These are phyloP conservation scores for Temnopleurus reevesii DNA, from an alignment of 53 echinoderm and acorn worm species.

Conservation along the genomic window DNA sequence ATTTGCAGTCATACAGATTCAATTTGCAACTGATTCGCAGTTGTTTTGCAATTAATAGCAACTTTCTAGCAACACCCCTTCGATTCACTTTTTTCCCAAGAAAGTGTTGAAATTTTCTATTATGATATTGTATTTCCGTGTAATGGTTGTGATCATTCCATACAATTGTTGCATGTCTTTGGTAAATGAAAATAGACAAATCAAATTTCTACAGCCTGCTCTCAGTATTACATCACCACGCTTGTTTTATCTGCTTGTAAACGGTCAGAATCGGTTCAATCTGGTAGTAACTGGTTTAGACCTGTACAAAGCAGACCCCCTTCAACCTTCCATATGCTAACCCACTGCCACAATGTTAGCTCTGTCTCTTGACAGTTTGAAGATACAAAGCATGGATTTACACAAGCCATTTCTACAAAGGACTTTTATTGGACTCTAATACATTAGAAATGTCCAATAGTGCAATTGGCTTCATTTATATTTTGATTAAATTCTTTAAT, in stretches of 20 bases:
- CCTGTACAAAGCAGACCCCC: not conserved
- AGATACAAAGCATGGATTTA: not conserved
- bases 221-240: constrained; percentile 2
- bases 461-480: too few relatives aligned
- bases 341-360: constrained; percentile 10
- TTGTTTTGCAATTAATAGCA: not conserved
- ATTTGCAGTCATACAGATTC: too few relatives aligned
- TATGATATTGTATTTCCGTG: too few relatives aligned
- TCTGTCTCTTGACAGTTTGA: not conserved
- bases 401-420: not conserved
- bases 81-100: too few relatives aligned
- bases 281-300: not conserved
- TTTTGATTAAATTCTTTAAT: not conserved
- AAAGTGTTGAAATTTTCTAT: too few relatives aligned
- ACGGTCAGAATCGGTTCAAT: not conserved
- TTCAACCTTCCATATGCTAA: constrained; percentile 1
- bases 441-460: not conserved
- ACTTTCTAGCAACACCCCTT: not conserved
- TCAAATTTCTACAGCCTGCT: not conserved
- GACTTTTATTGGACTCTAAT: too few relatives aligned
- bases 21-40: too few relatives aligned
- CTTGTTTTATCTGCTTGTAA: not conserved
- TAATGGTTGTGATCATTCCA: not conserved
- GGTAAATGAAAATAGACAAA: not conserved
- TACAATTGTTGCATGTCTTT: not conserved